These are phyloP conservation scores for Orchesella cincta DNA, from an alignment of 1,140 invertebrate species.

Conservation along the genomic window DNA sequence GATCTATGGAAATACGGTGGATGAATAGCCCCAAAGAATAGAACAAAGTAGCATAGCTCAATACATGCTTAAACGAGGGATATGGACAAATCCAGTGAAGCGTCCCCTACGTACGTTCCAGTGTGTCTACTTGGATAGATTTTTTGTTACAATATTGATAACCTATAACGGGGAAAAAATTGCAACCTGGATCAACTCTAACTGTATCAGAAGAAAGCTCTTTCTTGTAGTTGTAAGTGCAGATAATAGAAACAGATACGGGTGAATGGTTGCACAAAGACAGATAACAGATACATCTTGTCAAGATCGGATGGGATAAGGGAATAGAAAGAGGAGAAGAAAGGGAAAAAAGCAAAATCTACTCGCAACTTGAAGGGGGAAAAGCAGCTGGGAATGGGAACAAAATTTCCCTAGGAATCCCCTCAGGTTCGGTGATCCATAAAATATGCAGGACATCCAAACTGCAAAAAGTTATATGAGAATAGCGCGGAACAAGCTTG, in stretches of 20 bases:
- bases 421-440: slow-evolving; percentile 2
- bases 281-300: not conserved
- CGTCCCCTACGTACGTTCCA: not conserved
- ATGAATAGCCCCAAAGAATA: too few species aligned
- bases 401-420: not conserved
- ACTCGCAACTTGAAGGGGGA: not conserved
- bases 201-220: too few species aligned
- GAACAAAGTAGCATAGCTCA: too few species aligned
- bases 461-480: too few species aligned
- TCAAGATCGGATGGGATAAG: not conserved
- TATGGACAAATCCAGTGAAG: not conserved
- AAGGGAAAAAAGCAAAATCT: not conserved
- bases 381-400: not conserved
- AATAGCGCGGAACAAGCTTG: too few species aligned
- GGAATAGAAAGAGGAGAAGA: not conserved
- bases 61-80: too few species aligned
- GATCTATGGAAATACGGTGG: too few species aligned
- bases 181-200: not conserved
- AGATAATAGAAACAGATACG: not conserved
- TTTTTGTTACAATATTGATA: not conserved
- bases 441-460: not conserved
- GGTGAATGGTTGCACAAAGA: not conserved
- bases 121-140: not conserved
- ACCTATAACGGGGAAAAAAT: too few species aligned
- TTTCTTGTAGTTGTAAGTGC: not conserved